Conservation (phyloP, 2,888 invertebrate species). For the Amphipyra berbera region DNA sequence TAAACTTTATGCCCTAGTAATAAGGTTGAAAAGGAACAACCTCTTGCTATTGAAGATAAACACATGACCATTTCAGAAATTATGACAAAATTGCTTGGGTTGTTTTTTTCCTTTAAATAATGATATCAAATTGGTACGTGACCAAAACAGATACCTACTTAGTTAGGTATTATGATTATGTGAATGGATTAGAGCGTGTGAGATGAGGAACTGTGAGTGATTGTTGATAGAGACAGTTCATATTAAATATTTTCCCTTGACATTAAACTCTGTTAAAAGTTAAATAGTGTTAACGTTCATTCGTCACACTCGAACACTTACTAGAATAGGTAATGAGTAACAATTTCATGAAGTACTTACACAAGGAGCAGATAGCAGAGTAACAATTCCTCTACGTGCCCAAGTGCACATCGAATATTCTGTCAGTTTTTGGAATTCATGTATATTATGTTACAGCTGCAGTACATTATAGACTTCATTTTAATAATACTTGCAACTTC, state of each 20-base stretch:
- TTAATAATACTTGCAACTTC: neutral
- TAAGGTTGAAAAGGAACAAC: constrained; percentile 11
- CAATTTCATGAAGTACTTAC: constrained; percentile 11
- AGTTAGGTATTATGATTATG: no score
- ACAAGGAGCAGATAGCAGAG: constrained; percentile 5
- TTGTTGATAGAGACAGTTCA: no score
- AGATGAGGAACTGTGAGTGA: no score
- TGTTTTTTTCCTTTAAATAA: no score
- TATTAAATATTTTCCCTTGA: constrained; percentile 23
- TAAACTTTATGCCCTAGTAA: constrained; percentile 9
- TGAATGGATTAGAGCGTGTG: no score
- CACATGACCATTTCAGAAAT: no score
- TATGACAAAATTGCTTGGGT: no score
- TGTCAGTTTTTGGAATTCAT: neutral
- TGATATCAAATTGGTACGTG: no score
- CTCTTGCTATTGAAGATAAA: no score
- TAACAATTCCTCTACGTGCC: neutral
- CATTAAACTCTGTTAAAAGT: constrained; percentile 13
- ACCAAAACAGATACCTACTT: no score
- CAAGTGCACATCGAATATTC: neutral
- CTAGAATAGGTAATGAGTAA: constrained; percentile 29
- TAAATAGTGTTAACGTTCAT: neutral
- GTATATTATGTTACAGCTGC: neutral
- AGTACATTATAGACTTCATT: neutral
- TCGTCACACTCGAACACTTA: constrained; percentile 38